These are phyloP conservation scores for Forficula auricularia DNA, from an alignment of 1,140 invertebrate species.

Conservation along the genomic window DNA sequence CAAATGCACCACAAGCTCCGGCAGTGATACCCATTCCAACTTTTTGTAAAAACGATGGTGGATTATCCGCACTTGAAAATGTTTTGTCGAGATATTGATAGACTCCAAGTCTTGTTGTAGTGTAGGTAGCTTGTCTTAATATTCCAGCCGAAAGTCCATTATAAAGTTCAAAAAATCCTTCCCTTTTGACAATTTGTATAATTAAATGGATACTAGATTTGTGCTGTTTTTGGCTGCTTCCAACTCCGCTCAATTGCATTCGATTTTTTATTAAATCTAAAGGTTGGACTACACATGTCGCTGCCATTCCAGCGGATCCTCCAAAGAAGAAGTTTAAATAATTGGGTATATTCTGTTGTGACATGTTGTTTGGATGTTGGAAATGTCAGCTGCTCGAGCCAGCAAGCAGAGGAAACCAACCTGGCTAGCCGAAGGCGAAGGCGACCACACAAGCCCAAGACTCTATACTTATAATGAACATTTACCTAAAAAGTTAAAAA, in stretches of 20 bases:
- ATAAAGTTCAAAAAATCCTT: slow-evolving; percentile 78
- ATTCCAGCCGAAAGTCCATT: slow-evolving; percentile 76
- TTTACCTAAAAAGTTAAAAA: too few relatives aligned
- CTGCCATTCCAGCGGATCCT: too few relatives aligned
- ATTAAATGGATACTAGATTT: slow-evolving; percentile 56
- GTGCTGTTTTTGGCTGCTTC: slow-evolving; percentile 52
- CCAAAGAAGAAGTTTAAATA: too few relatives aligned
- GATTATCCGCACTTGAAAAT: slow-evolving; percentile 34
- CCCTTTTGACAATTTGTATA: slow-evolving; percentile 58
- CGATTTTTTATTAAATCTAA: slow-evolving; percentile 95
- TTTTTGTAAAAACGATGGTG: slow-evolving; percentile 45
- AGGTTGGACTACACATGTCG: slow-evolving; percentile 91
- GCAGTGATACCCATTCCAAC: slow-evolving; percentile 63
- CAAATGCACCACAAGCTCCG: slow-evolving; percentile 70
- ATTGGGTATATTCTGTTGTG: too few relatives aligned
- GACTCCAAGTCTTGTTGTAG: slow-evolving; percentile 86
- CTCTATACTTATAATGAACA: too few relatives aligned
- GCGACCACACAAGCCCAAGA: too few relatives aligned
- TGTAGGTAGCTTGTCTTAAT: slow-evolving; percentile 92
- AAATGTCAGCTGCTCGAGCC: too few relatives aligned
- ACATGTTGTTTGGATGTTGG: too few relatives aligned
- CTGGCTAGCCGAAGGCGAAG: too few relatives aligned
- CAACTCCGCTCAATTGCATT: slow-evolving; percentile 82
- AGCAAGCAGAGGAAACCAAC: too few relatives aligned
- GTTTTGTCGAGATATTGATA: slow-evolving; percentile 70